A percentile compares a stretch with the other conserved stretches of the same genome.
Evolutionary conservation across 1,140 invertebrate genomes (phyloP).

Genomic region (Brachionus manjavacas): DNA sequence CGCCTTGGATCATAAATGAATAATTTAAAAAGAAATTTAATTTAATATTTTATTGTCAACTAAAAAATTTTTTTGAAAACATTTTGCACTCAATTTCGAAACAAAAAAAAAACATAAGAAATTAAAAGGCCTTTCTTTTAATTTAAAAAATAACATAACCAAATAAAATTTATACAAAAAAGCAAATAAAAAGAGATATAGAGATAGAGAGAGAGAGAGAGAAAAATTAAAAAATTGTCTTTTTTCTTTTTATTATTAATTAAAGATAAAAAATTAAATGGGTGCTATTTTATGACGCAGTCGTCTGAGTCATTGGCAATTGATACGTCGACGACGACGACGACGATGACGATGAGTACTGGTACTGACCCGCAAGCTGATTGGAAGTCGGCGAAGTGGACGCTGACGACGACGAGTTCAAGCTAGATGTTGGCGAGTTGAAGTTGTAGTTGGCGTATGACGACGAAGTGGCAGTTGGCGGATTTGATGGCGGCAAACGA

Average conservation of each 20-base stretch:
- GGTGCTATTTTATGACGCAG: neutral
- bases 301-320: neutral
- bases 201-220: neutral
- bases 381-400: neutral
- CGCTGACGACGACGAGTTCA: neutral
- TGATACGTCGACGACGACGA: neutral
- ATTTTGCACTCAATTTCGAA: neutral
- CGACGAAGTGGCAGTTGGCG: neutral
- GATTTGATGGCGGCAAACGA: neutral
- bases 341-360: neutral
- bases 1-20: too few relatives aligned
- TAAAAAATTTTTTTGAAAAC: neutral
- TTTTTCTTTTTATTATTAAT: neutral
- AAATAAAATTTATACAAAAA: neutral
- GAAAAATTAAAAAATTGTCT: neutral
- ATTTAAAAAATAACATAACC: neutral
- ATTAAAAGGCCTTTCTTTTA: neutral
- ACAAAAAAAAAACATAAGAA: neutral
- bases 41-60: neutral
- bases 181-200: neutral
- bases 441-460: neutral
- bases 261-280: neutral
- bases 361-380: neutral
- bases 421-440: conserved; percentile 12
- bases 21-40: too few relatives aligned